Evolutionary conservation across 1,140 invertebrate species (phyloP), one percentile per base, ranked within the genome.

Genomic region (Amphibalanus amphitrite): DNA sequence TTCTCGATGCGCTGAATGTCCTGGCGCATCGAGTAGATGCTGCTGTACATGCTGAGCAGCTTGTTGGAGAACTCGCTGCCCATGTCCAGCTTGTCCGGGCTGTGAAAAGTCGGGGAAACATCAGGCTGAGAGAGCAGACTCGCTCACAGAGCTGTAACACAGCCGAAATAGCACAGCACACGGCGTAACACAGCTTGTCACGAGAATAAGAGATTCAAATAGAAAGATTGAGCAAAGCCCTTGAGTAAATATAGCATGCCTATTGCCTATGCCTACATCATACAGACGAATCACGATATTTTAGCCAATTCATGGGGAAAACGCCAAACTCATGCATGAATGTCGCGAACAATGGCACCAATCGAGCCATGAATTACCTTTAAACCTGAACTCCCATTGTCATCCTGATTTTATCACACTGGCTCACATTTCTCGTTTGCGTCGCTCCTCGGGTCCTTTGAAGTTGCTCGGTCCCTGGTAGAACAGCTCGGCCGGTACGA

Each of bases 1-100:
- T 87, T 88, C 71, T 84, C 84, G 25, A 87, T 83, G 40, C 84
- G 80, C 72, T 92, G 88, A 40, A 94, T 79, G 72, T 91, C 86
- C 72, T 86, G 81, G 67, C 88, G 81, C 81, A 89, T 88, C 0
- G 81, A 79, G 75, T 87, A 88, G 73, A 89, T 88, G 17, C 84
- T 84, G 68, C 81, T 85, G 77, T 89, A 89, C 79, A 89, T 86
- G 72, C 88, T 85, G 69, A 86, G 74, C 70, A 87, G 84, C 78
- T 86, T 85, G 0, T 81, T 78, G 26, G 82, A 83, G 1, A 83
- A 75, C 40, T 88, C 80, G 29, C 77, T 59, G 47, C 20, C 47
- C 13, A 3, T 23, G 10, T 59, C 47, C 20, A 20, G 47, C 47
- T 13, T 23, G 47, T 59, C 33, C 33, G 33, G 33, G 33, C 33